Percentiles rank a stretch among this genome's conserved stretches.
Conservation (phyloP, 2,113 vertebrate genomes). For the Calidris pugnax region DNA sequence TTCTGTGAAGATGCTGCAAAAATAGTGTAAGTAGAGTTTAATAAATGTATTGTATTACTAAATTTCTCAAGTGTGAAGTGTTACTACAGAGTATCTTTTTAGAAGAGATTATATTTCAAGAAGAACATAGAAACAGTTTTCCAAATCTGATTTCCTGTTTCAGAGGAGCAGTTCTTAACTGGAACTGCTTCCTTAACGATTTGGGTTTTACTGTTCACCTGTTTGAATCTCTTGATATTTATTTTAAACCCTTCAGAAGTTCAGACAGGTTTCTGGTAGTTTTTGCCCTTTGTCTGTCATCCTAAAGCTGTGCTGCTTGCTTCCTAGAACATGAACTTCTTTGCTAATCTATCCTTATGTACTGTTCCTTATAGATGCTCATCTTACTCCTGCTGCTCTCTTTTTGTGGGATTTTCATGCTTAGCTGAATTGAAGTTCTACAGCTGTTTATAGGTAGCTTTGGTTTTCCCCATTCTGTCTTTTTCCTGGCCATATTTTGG, state of each 20-base stretch:
- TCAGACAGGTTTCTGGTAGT: background rate
- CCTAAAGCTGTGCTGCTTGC: background rate
- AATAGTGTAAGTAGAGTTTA: conserved; percentile 79
- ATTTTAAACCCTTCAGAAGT: background rate
- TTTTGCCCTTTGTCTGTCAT: background rate
- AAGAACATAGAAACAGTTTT: background rate
- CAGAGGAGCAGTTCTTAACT: background rate
- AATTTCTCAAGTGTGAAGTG: background rate
- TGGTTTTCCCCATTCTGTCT: background rate
- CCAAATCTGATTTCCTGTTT: background rate
- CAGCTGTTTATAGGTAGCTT: background rate
- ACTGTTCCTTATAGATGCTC: background rate
- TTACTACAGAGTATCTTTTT: background rate
- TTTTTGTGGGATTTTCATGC: background rate
- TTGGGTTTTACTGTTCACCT: background rate
- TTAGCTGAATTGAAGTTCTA: background rate
- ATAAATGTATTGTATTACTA: background rate
- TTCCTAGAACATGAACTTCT: background rate
- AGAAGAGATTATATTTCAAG: background rate
- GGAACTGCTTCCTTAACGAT: background rate
- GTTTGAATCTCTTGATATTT: background rate
- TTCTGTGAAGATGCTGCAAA: conserved; percentile 72
- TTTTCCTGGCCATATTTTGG: background rate
- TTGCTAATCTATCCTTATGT: background rate
- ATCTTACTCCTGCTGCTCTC: background rate